Evolutionary conservation across 2,113 vertebrate species (phyloP).

Genomic region (Astur gentilis): DNA sequence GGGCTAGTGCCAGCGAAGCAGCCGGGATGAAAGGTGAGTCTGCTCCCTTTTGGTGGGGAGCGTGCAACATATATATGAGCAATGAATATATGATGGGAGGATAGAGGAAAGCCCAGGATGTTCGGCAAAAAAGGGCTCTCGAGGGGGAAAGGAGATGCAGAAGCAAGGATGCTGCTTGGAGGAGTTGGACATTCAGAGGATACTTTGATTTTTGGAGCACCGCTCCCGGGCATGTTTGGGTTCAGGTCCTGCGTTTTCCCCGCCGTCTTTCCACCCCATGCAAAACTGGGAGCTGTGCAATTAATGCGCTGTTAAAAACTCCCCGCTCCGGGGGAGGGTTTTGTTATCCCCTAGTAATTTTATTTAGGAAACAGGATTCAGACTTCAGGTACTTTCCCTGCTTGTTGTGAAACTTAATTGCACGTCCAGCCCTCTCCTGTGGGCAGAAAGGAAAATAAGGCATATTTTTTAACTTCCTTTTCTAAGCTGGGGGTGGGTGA

Average conservation of each 20-base stretch:
- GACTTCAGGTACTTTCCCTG: slow-evolving; percentile 35
- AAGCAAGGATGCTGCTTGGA: background rate
- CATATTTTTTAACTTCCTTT: background rate
- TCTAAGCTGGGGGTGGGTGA: background rate
- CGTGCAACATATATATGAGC: rapidly evolving
- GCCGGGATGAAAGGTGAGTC: background rate
- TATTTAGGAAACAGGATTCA: background rate
- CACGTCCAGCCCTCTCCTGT: background rate
- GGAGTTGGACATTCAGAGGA: background rate
- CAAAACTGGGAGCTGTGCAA: background rate
- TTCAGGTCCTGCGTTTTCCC: rapidly evolving
- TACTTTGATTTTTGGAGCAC: background rate
- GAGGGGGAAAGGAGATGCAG: background rate
- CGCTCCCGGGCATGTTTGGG: rapidly evolving
- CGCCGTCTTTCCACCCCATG: rapidly evolving
- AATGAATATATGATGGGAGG: rapidly evolving
- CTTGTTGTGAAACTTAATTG: background rate
- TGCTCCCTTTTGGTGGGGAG: background rate
- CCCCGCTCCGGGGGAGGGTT: background rate
- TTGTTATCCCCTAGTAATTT: background rate
- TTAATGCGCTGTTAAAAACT: background rate
- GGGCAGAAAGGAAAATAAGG: background rate
- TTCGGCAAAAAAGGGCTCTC: rapidly evolving
- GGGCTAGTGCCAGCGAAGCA: background rate
- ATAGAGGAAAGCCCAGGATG: background rate